Conservation (phyloP, 2,113 vertebrate species). For the Brachypteracias leptosomus region DNA sequence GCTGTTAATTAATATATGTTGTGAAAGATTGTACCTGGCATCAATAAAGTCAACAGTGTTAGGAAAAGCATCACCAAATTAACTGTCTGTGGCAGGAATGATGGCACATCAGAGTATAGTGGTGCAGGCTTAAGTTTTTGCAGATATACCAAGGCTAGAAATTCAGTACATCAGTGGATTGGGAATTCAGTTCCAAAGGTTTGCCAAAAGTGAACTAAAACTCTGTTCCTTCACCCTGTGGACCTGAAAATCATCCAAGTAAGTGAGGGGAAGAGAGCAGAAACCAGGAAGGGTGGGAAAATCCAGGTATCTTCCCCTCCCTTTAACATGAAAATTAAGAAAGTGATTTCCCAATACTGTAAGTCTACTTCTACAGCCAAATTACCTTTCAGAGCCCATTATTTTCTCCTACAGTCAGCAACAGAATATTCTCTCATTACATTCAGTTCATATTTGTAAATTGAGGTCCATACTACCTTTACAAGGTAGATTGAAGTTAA, state of each 20-base stretch:
- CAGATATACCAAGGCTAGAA: neutral
- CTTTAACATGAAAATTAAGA: neutral
- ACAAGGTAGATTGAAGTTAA: neutral
- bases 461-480: neutral
- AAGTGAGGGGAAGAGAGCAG: neutral
- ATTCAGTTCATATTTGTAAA: neutral
- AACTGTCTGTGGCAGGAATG: neutral
- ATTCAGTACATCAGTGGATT: neutral
- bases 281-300: neutral
- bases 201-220: neutral
- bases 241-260: neutral
- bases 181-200: neutral
- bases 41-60: neutral
- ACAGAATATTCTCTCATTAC: neutral
- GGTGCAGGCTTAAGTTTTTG: neutral
- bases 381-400: neutral
- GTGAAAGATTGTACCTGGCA: neutral
- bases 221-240: neutral
- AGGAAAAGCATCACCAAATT: neutral
- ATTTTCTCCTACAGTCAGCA: neutral
- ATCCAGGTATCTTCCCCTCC: neutral
- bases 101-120: neutral
- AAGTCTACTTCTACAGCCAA: neutral
- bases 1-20: neutral
- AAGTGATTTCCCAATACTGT: neutral